Evolutionary conservation across 2,888 invertebrate genomes (phyloP).

Genomic region (Platerodrilus igneus): DNA sequence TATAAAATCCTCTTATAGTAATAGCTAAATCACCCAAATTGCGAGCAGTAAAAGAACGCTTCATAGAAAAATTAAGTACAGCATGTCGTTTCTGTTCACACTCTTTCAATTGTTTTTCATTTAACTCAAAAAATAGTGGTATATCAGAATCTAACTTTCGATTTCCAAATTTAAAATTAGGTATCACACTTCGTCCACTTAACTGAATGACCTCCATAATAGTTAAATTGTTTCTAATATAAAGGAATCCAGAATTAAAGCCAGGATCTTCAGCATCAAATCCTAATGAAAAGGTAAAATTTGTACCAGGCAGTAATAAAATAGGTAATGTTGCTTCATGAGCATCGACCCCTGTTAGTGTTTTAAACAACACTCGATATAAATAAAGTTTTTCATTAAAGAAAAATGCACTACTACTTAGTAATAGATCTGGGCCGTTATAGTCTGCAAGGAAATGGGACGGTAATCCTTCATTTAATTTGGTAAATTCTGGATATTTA

Average conservation of each 20-base stretch:
- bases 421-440: constrained; percentile 10
- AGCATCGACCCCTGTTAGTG: constrained; percentile 34
- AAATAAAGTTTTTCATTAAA: constrained; percentile 18
- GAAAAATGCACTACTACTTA: constrained; percentile 19
- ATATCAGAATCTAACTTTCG: constrained; percentile 72
- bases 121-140: constrained; percentile 77
- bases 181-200: constrained; percentile 77
- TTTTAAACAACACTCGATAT: constrained; percentile 22
- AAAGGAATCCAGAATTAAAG: constrained; percentile 51
- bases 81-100: constrained; percentile 49
- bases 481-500: constrained; percentile 61
- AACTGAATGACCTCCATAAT: constrained; percentile 81
- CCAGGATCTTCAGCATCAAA: constrained; percentile 49
- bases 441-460: constrained; percentile 36
- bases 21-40: constrained; percentile 92
- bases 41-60: constrained; percentile 75
- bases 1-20: constrained; percentile 61
- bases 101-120: constrained; percentile 54
- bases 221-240: constrained; percentile 87
- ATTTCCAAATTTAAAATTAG: constrained; percentile 84
- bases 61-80: constrained; percentile 66
- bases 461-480: constrained; percentile 52
- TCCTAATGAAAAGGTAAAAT: constrained; percentile 49
- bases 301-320: constrained; percentile 57
- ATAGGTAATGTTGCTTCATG: constrained; percentile 53